A percentile compares a stretch with the other conserved stretches of the same genome.
Evolutionary conservation across 2,797 vertebrate genomes (phyloP).

Genomic region (Cyprinella venusta): DNA sequence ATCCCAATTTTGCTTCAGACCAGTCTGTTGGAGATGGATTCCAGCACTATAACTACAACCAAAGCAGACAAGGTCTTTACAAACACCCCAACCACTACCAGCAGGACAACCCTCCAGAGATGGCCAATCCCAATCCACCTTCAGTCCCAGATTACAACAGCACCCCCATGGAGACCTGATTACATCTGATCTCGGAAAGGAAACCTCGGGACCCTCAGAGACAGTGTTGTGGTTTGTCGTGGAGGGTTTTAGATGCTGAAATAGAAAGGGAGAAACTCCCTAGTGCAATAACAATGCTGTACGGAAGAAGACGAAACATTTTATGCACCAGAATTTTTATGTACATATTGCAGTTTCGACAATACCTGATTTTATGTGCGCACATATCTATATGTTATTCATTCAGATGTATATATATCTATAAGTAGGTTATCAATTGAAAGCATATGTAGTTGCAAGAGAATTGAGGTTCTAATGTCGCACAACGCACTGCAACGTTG

Average conservation of each 20-base stretch:
- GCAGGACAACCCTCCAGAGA: constrained; percentile 32
- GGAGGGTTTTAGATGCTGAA: background rate
- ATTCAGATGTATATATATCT: background rate
- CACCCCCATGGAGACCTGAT: constrained; percentile 61
- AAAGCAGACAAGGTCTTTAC: constrained; percentile 56
- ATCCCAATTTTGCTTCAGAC: constrained; percentile 20
- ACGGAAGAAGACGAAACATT: background rate
- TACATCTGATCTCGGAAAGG: background rate
- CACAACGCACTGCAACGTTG: background rate
- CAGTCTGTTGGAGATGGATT: constrained; percentile 7
- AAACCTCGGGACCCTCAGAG: background rate
- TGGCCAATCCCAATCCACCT: constrained; percentile 8
- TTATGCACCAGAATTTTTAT: background rate
- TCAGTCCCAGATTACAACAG: constrained; percentile 22
- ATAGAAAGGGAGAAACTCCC: no score
- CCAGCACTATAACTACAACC: constrained; percentile 67
- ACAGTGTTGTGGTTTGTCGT: constrained; percentile 26
- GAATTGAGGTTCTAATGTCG: background rate
- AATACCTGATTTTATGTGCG: constrained; percentile 1
- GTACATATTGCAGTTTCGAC: constrained; percentile 29
- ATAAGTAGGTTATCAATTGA: constrained; percentile 4
- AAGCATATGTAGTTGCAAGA: constrained; percentile 17
- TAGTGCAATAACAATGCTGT: constrained; percentile 14
- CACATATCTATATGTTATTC: background rate
- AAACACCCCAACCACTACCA: constrained; percentile 50